Conservation (phyloP, 2,888 invertebrate genomes). For the Eurytoma californica region DNA sequence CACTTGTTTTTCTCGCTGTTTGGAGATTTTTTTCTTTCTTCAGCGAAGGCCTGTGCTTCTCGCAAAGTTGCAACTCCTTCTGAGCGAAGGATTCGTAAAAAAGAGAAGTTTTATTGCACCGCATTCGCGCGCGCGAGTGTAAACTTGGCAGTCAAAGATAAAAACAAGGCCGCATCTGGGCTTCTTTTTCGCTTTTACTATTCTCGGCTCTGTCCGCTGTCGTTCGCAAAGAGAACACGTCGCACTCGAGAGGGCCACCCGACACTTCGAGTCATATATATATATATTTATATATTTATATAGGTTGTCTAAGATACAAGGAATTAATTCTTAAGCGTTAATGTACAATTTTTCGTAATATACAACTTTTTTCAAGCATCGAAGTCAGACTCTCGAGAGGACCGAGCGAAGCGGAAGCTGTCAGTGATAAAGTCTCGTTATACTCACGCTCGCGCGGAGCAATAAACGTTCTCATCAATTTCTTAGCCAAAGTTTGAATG, state of each 20-base stretch:
- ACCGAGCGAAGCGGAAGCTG: conserved; percentile 46
- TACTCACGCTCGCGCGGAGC: conserved; percentile 27
- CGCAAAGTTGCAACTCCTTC: not conserved
- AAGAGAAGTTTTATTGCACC: conserved; percentile 52
- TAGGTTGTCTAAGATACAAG: conserved; percentile 50
- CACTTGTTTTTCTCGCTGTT: conserved; percentile 15
- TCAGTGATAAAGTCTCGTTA: conserved; percentile 36
- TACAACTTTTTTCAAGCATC: conserved; percentile 49
- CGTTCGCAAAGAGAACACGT: conserved; percentile 52
- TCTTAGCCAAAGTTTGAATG: conserved; percentile 27
- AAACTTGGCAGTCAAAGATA: conserved; percentile 52
- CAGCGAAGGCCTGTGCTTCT: conserved; percentile 43
- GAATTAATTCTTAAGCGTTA: conserved; percentile 55
- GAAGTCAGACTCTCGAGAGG: conserved; percentile 44
- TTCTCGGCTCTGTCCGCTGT: conserved; percentile 39
- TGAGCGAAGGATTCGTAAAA: conserved; percentile 40
- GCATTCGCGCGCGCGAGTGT: conserved; percentile 49
- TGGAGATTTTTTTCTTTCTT: conserved; percentile 26
- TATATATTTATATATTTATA: conserved; percentile 34
- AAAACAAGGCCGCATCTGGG: conserved; percentile 45
- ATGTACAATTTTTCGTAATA: conserved; percentile 54
- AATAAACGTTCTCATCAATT: conserved; percentile 44
- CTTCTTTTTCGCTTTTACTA: conserved; percentile 48
- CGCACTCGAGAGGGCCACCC: conserved; percentile 47
- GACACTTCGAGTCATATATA: conserved; percentile 36